Base-by-base conservation (phyloP, 2,888 invertebrate species). In the Onchidella celtica region DNA sequence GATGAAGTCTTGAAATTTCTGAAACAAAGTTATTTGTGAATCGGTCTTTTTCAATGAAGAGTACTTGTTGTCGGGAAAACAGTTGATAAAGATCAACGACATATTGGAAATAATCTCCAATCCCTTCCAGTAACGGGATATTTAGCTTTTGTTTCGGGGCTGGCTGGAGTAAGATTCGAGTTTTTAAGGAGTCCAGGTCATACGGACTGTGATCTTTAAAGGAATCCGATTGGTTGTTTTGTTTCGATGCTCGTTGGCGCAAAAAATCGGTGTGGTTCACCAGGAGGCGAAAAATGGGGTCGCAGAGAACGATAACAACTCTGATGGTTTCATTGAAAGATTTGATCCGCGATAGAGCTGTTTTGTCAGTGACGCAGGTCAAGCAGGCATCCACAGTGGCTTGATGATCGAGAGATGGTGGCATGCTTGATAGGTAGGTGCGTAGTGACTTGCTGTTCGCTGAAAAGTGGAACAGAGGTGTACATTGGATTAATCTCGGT, bases 291-390 rank as follows among this genome's bases (percentile, higher is more conserved):
- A 65, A 63, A 21, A 79, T 63, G 4, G 79, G 79, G 21, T 79
- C 72, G 27, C 79, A 79, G 27, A 79, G 17, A 34, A 79, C 17
- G 21, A 79, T 55, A 21, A 79, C 34, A 27, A 79, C 32, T 65
- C 32, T 79, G 47, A 72, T 36, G 47, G 79, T 65, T 73, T 72
- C 29, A 21, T 79, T 72, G 79, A 61, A 79, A 34, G 79, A 70
- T 21, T 65, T 65, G 69, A 79, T 47, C 32, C 29, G 36, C 14
- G 21, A 32, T 14, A 79, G 21, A 1, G 63, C 63, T 4, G 79
- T 27, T 65, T 29, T 61, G 65, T 79, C 63, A 17, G 63, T 32
- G 29, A 79, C 47, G 72, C 57, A 72, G 24, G 79, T 57, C 34
- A 29, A 65, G 34, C 79, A 40, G 57, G 73, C 34, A 55, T 79